Evolutionary conservation across 2,113 vertebrate genomes (phyloP).

Genomic region (Suncus etruscus): DNA sequence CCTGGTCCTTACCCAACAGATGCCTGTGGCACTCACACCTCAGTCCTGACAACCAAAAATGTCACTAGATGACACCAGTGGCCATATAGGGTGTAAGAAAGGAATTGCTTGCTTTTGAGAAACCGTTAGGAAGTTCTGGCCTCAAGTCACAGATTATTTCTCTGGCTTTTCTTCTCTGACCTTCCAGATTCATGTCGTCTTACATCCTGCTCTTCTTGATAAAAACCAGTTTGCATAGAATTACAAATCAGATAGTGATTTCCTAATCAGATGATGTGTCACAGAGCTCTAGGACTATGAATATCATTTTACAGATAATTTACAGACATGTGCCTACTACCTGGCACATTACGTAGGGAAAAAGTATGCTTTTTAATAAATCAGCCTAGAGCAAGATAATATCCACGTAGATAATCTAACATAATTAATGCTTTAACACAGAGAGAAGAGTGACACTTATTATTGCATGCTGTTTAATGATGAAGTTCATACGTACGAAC

Average conservation of each 20-base stretch:
- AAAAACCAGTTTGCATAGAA: neutral
- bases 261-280: neutral
- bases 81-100: neutral
- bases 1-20: neutral
- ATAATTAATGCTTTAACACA: constrained; percentile 79
- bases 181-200: neutral
- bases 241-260: neutral
- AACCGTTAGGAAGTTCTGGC: neutral
- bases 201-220: constrained; percentile 4
- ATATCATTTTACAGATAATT: neutral
- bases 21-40: too few relatives aligned
- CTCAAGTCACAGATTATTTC: neutral
- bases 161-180: neutral
- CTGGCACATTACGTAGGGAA: neutral
- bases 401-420: constrained; percentile 35
- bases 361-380: neutral
- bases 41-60: neutral
- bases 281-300: neutral
- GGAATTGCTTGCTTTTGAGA: neutral
- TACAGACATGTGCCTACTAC: neutral
- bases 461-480: constrained; percentile 99
- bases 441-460: constrained; percentile 93
- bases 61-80: neutral
- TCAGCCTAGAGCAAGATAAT: constrained; percentile 40
- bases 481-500: constrained; percentile 98